Evolutionary conservation across 2,113 vertebrate species (phyloP), one percentile per base, ranked within the genome.

Genomic region (Nycticebus coucang): DNA sequence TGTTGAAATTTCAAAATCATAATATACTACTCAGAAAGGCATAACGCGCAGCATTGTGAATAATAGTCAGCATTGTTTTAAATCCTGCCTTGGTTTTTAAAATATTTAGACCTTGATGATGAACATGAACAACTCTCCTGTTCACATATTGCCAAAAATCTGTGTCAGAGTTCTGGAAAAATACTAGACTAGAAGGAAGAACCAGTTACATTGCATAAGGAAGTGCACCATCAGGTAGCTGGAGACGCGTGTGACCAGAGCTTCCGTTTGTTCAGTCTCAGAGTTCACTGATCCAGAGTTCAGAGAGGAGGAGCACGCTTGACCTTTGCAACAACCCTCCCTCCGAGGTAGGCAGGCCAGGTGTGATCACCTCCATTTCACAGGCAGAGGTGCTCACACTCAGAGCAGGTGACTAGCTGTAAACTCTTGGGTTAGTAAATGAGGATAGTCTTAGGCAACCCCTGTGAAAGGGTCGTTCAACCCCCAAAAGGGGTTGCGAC

Each of bases 1-100:
- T 11, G 30, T 59, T 75, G 78, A 85, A 26, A 80, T 75, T 89
- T 69, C 74, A 95, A 53, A 71, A 50, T 81, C 45, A 2, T 62
- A 59, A n/a, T 19, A 37, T 13, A 21, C 57, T 69, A 7, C 30
- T 81, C 92, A 57, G 72, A 59, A 86, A 91, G 74, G 72, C 33
- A 62, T 78, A 83, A 79, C 86, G 17, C 82, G 5, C 24, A 95
- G 53, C 66, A 74, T 68, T 74, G 22, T 53, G n/a, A 87, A 41
- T 72, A 35, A 62, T 7, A n/a, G 1, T 86, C 19, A n/a, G 11
- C 74, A 5, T 57, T 91, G 57, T 59, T 93, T 89, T 80, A 53
- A 50, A 85, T 57, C 28, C 57, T 85, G n/a, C 64, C 75, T 82
- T 78, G 87, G 69, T 50, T 93, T 82, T 84, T 53, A 74, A 95